Conservation (phyloP, 1,140 invertebrate species). For the Geopemphigus sp. region DNA sequence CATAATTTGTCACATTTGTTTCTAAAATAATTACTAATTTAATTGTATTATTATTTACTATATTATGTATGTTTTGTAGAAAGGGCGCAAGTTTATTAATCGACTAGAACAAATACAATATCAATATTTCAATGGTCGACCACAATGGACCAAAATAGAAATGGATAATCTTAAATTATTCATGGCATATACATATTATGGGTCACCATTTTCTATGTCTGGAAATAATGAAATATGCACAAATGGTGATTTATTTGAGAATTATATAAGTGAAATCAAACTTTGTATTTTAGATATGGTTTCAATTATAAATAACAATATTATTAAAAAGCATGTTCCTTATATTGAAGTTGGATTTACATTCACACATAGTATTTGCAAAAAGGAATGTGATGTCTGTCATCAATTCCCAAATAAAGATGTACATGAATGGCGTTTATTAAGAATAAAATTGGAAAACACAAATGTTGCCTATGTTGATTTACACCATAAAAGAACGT, state of each 20-base stretch:
- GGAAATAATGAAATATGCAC: neutral
- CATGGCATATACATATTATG: slow-evolving; percentile 8
- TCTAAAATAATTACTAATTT: too few relatives aligned
- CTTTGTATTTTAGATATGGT: neutral
- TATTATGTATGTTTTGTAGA: slow-evolving; percentile 9
- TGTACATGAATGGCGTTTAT: slow-evolving; percentile 11
- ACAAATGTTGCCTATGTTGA: neutral
- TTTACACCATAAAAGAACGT: neutral
- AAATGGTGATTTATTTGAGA: neutral
- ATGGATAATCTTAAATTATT: neutral
- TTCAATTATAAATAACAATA: neutral
- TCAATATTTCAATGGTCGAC: slow-evolving; percentile 3
- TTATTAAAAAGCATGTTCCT: neutral
- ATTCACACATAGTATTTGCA: slow-evolving; percentile 11
- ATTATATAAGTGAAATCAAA: neutral
- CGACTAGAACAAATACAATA: neutral
- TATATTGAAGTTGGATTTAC: slow-evolving; percentile 6
- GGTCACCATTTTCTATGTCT: neutral
- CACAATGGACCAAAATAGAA: neutral
- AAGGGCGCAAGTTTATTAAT: too few relatives aligned
- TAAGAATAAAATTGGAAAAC: slow-evolving; percentile 5
- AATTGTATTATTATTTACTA: too few relatives aligned
- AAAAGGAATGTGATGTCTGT: neutral
- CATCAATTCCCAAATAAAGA: neutral
- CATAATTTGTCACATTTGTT: too few relatives aligned